Base-by-base conservation (phyloP, 2,888 invertebrate genomes). In the Drosophila infuscata region DNA sequence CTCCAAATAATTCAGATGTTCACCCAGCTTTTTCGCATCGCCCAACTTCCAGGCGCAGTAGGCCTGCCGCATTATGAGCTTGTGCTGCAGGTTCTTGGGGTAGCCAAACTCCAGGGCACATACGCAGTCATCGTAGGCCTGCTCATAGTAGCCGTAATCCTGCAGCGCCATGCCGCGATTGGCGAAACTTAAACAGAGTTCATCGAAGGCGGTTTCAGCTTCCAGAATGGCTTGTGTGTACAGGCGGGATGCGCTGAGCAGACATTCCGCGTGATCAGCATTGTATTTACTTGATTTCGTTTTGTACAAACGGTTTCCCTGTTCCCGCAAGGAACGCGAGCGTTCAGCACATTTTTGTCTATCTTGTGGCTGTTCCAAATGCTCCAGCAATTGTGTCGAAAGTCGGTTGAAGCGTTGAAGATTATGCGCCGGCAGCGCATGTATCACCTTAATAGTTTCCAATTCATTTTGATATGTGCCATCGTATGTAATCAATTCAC, bases 101-200 rank as follows among this genome's bases (percentile, higher is more conserved):
- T 91, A 91, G 0, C 88, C 88, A 6, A 74, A 75, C 17, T 89
- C 85, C 29, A 92, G 49, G 0, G 93, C 93, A 63, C 85, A 91
- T 3, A 75, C 76, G 25, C 92, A 92, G 49, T 93, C 93, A 48
- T 91, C 89, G 49, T 91, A 92, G 0, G 93, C 93, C 56, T 91
- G 87, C 25, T 76, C 59, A 57, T 82, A 93, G 43, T 89, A 92
- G 2, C 92, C 91, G 52, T 90, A 87, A 48, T 91, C 89, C 57
- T 91, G 90, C 11, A 93, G 63, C 0, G 91, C 91, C 70, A 91
- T 88, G 1, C 92, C 93, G 1, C 93, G 83, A 76, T 93, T 93
- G 0, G 92, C 93, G 78, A 87, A 91, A 0, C 89, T 91, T 41
- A 93, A 58, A 0, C 91, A 74, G 0, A 91, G 74, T 36, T 89